Conservation (phyloP, 2,797 vertebrate genomes). For the Coluber constrictor region DNA sequence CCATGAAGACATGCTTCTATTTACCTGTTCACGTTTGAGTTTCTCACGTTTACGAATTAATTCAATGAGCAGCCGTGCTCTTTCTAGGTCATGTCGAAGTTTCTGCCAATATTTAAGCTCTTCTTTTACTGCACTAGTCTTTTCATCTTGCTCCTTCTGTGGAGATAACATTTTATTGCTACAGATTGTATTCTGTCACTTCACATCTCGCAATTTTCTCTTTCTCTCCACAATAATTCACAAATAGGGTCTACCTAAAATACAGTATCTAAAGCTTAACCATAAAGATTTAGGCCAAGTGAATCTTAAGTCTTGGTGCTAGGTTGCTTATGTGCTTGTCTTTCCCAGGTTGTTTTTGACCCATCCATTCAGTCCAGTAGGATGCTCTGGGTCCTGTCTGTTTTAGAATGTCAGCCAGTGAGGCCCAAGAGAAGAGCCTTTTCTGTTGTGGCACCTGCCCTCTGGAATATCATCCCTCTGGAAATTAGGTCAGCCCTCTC, state of each 20-base stretch:
- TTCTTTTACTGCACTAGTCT: constrained; percentile 88
- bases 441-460: neutral
- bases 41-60: constrained; percentile 91
- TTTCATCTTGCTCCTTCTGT: constrained; percentile 90
- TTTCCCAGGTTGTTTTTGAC: neutral
- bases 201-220: neutral
- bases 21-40: constrained; percentile 88
- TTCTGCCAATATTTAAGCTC: constrained; percentile 98
- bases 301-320: neutral
- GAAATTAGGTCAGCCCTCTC: neutral
- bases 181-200: neutral
- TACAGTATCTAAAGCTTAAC: neutral
- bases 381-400: neutral
- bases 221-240: neutral
- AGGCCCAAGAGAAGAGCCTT: neutral
- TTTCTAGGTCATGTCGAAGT: constrained; percentile 91
- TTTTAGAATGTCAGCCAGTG: neutral
- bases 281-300: neutral
- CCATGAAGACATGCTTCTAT: neutral
- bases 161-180: neutral
- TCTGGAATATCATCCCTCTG: neutral
- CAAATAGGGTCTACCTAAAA: neutral
- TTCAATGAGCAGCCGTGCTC: constrained; percentile 91
- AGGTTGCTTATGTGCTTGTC: neutral
- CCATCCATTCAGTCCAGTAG: neutral